phyloP scores from a whole-genome alignment of 2,888 invertebrate genomes.

The Rhyacophila evoluta region DNA sequence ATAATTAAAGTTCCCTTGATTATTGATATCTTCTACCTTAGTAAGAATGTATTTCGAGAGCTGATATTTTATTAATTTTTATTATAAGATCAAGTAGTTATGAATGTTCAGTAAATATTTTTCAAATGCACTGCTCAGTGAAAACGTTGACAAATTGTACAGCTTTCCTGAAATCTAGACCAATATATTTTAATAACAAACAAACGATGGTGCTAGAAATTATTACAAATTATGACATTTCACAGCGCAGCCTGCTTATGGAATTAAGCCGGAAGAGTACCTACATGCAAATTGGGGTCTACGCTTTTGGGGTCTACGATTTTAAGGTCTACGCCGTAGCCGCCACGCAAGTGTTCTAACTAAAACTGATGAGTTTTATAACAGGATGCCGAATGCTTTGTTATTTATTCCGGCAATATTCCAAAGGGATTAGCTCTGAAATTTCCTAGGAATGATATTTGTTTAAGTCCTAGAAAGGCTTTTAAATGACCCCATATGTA shows the following conservation, averaged over 20 bases:
- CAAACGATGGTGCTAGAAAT: background rate
- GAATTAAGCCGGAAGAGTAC: background rate
- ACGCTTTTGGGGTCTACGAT: constrained; percentile 13
- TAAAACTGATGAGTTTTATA: constrained; percentile 29
- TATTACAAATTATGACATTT: background rate
- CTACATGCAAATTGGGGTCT: constrained; percentile 3
- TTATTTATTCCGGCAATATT: constrained; percentile 23
- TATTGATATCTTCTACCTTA: no score
- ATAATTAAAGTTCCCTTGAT: no score
- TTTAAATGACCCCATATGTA: constrained; percentile 27
- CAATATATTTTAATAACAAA: background rate
- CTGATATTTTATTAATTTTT: no score
- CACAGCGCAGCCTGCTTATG: background rate
- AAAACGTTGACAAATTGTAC: no score
- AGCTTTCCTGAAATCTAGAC: no score
- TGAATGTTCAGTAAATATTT: no score
- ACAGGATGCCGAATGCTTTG: constrained; percentile 20
- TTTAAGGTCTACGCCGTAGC: background rate
- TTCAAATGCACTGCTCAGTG: no score
- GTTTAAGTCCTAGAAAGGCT: constrained; percentile 27
- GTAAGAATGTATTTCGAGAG: no score
- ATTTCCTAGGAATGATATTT: constrained; percentile 23
- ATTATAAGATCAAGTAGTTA: no score
- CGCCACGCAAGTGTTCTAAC: background rate
- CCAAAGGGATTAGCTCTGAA: constrained; percentile 11